Conservation (phyloP, 2,888 invertebrate species). For the Acleris emargana region DNA sequence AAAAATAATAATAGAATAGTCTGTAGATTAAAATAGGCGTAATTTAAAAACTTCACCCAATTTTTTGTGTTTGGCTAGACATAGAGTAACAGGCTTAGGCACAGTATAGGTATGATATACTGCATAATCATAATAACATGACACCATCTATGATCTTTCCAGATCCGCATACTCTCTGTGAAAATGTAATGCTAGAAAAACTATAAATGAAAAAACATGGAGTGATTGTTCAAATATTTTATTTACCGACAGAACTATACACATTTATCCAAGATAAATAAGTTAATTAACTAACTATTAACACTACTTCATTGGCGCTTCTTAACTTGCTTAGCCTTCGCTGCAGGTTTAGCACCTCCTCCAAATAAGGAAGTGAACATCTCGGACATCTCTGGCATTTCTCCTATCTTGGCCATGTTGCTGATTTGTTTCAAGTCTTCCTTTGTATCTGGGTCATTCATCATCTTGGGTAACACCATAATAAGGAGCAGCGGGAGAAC, state of each 20-base stretch:
- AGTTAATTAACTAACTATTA: constrained; percentile 17
- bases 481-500: constrained; percentile 94
- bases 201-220: not conserved
- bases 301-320: constrained; percentile 66
- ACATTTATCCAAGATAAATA: constrained; percentile 22
- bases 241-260: constrained; percentile 21
- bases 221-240: constrained; percentile 20
- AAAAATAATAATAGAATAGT: too few relatives aligned
- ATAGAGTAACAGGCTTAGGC: too few relatives aligned
- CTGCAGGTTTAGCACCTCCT: constrained; percentile 84
- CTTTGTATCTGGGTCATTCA: constrained; percentile 99
- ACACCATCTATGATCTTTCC: too few relatives aligned
- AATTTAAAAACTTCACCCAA: too few relatives aligned
- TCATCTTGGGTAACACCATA: constrained; percentile 96
- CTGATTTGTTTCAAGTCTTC: constrained; percentile 97
- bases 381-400: constrained; percentile 98
- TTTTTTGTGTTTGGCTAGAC: too few relatives aligned
- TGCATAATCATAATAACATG: too few relatives aligned
- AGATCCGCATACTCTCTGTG: too few relatives aligned
- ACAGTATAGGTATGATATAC: too few relatives aligned
- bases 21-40: too few relatives aligned
- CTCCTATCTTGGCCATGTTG: constrained; percentile 91
- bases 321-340: constrained; percentile 77
- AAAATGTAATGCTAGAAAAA: too few relatives aligned
- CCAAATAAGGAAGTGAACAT: constrained; percentile 94